A percentile compares a stretch with the other conserved stretches of the same genome.
Evolutionary conservation across 2,797 vertebrate genomes (phyloP).

Genomic region (Tympanoctomys barrerae): DNA sequence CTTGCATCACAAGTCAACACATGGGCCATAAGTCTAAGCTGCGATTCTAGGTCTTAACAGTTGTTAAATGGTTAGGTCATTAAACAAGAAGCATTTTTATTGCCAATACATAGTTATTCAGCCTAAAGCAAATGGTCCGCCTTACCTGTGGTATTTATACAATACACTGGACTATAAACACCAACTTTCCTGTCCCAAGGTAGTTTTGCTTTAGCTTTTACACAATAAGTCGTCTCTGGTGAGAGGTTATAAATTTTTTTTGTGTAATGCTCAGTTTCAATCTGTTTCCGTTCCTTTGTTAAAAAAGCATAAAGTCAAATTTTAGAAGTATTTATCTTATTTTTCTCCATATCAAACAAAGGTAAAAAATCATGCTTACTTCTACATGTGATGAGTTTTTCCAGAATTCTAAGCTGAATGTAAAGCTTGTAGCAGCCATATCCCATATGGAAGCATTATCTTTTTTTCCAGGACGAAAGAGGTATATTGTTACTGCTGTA

Average conservation of each 20-base stretch:
- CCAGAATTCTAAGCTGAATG: slow-evolving; percentile 84
- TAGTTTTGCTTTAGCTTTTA: slow-evolving; percentile 82
- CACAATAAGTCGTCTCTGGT: slow-evolving; percentile 87
- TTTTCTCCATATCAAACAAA: background rate
- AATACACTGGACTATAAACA: slow-evolving; percentile 78
- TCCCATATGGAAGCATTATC: slow-evolving; percentile 77
- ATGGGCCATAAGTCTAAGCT: background rate
- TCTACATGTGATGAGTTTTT: slow-evolving; percentile 78
- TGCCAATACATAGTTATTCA: fast-evolving
- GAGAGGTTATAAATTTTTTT: slow-evolving; percentile 77
- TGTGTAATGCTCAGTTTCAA: background rate
- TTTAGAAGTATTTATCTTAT: background rate
- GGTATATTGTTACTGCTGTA: slow-evolving; percentile 77
- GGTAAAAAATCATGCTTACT: slow-evolving; percentile 72
- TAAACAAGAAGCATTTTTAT: background rate
- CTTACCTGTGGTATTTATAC: slow-evolving; percentile 84
- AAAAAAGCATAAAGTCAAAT: background rate
- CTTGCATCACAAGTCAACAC: background rate
- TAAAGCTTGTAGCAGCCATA: background rate
- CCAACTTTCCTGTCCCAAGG: fast-evolving
- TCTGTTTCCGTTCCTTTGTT: slow-evolving; percentile 67
- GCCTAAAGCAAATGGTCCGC: background rate
- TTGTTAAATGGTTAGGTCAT: background rate
- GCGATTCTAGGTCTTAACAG: background rate
- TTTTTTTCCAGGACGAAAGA: slow-evolving; percentile 83